Conservation (phyloP, 2,797 vertebrate species). For the Peromyscus melanophrys region DNA sequence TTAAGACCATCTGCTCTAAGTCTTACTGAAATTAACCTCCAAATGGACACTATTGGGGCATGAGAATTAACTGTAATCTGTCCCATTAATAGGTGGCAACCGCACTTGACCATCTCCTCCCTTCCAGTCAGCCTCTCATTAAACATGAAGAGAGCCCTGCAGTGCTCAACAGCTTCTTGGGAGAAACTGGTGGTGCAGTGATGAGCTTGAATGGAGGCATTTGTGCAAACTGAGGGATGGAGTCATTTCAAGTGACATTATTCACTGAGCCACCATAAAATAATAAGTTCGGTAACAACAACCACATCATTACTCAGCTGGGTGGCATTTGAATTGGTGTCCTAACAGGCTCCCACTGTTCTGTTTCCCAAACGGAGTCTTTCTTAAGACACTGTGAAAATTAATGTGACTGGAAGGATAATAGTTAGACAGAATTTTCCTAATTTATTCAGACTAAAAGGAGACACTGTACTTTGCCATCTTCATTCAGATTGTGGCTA, state of each 20-base stretch:
- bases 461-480: background rate
- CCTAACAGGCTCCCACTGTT: conserved; percentile 71
- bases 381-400: conserved; percentile 72
- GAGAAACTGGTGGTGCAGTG: conserved; percentile 40
- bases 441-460: conserved; percentile 66
- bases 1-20: conserved; percentile 69
- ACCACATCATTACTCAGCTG: conserved; percentile 78
- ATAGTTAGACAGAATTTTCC: conserved; percentile 65
- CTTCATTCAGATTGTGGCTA: background rate
- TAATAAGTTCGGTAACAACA: conserved; percentile 76
- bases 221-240: conserved; percentile 61
- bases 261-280: conserved; percentile 76
- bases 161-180: conserved; percentile 53
- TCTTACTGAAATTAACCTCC: conserved; percentile 61
- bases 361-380: conserved; percentile 74
- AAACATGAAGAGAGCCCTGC: conserved; percentile 60
- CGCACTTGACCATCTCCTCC: conserved; percentile 18
- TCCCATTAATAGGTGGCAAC: conserved; percentile 58
- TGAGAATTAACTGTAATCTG: conserved; percentile 69
- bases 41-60: conserved; percentile 44
- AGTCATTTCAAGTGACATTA: conserved; percentile 76
- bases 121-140: conserved; percentile 68
- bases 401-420: conserved; percentile 71
- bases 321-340: conserved; percentile 73
- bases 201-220: conserved; percentile 63